Evolutionary conservation across 2,113 vertebrate genomes (phyloP), one percentile per base, ranked within the genome.

Genomic region (Vanacampus margaritifer): DNA sequence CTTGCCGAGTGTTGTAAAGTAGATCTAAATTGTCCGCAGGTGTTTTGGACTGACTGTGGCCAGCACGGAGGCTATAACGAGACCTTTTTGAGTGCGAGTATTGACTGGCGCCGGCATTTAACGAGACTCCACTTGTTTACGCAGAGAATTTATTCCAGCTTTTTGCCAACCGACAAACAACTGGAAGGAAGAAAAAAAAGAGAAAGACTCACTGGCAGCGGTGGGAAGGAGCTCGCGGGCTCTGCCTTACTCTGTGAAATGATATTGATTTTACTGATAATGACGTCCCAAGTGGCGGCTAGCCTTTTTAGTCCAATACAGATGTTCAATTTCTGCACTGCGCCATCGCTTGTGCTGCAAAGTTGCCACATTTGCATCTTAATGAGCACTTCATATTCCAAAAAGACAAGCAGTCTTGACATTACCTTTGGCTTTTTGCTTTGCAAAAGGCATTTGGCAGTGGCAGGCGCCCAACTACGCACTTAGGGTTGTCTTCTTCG

Each of bases 61-160:
- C 6, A 21, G 43, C 64, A 65, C 43, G 32, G 10, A 50, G 37
- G 39, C 21, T 36, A n/a, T 43, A 54, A 67, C 24, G 51, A 63
- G 36, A 50, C 2, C 7, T 69, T 69, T 63, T 8, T 48, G 1
- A 64, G 58, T 32, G 5, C 3, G 37, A 10, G 24, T 73, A 71
- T 37, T 43, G 68, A 73, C n/a, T 11, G 12, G 6, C 24, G 53
- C 19, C 12, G 21, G 13, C 46, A 65, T 51, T 74, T 21, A 58
- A 45, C 23, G n/a, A 62, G 37, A 62, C 60, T 41, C 21, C n/a
- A 9, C 60, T 62, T 62, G 39, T 62, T 62, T 62, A 62, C 39
- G 7, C 13, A 43, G n/a, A 62, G 37, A 37, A 51, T 60, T 53
- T 2, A 1, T 36, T 62, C 39, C 59, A 23, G 12, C 36, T 61